Conservation (phyloP, 2,113 vertebrate genomes). For the Aleadryas rufinucha region DNA sequence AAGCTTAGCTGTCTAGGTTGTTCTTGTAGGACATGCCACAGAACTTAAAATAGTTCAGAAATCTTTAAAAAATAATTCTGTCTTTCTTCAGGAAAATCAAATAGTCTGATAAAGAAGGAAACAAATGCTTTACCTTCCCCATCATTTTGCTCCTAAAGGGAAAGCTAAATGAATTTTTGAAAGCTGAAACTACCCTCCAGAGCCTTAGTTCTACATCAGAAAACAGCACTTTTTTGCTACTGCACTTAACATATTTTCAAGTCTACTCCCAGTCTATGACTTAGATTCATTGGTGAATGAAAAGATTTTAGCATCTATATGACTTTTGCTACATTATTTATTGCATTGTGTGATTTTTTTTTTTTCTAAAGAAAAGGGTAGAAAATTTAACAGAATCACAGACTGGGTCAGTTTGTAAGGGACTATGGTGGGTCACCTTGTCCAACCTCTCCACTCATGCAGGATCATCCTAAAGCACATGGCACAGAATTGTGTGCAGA, state of each 20-base stretch:
- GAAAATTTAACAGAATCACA: not conserved
- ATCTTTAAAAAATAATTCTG: not conserved
- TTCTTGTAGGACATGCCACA: not conserved
- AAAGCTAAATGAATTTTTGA: not conserved
- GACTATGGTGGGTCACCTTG: not conserved
- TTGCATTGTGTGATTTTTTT: not conserved
- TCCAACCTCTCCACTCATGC: not conserved
- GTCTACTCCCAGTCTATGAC: not conserved
- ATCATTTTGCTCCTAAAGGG: not conserved
- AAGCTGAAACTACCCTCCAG: constrained; percentile 18
- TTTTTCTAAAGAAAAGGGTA: not conserved
- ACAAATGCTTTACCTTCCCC: not conserved
- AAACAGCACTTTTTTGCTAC: not conserved
- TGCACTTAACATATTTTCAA: constrained; percentile 22
- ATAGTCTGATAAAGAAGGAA: not conserved
- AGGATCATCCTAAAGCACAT: not conserved
- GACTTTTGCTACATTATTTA: not conserved
- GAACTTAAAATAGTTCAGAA: constrained; percentile 6
- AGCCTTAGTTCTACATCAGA: not conserved
- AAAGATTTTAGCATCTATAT: not conserved
- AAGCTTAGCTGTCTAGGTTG: not conserved
- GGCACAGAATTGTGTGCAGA: not conserved
- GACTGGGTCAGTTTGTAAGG: not conserved
- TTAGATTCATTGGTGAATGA: not conserved
- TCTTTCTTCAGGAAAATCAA: not conserved